Evolutionary conservation across 2,797 vertebrate species (phyloP).

Genomic region (Hemitrygon akajei): DNA sequence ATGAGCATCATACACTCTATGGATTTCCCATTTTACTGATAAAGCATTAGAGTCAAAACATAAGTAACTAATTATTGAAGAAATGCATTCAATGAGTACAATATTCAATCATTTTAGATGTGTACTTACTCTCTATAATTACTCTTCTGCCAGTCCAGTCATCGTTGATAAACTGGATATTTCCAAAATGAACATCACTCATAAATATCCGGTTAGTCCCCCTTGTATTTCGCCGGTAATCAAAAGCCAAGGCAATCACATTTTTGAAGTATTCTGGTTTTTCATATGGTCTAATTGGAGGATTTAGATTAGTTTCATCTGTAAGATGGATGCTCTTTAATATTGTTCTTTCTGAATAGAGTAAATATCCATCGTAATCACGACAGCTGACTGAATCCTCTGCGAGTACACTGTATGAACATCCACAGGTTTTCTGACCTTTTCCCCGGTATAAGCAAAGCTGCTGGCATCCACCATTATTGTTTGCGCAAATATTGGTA

Average conservation of each 20-base stretch:
- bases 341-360: constrained; percentile 91
- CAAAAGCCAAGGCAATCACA: constrained; percentile 82
- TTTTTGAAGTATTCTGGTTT: constrained; percentile 89
- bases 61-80: not conserved
- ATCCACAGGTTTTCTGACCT: constrained; percentile 73
- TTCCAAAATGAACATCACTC: constrained; percentile 91
- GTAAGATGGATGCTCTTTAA: constrained; percentile 94
- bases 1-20: not conserved
- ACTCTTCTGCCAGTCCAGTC: constrained; percentile 83
- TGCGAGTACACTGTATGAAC: constrained; percentile 85
- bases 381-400: constrained; percentile 79
- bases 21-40: constrained; percentile 11
- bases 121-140: constrained; percentile 84
- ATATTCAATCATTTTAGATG: constrained; percentile 28
- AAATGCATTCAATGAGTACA: not conserved
- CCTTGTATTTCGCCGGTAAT: constrained; percentile 72
- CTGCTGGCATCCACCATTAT: constrained; percentile 89
- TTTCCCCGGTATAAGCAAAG: constrained; percentile 88
- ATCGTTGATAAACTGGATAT: constrained; percentile 92
- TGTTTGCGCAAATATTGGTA: constrained; percentile 82
- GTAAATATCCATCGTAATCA: constrained; percentile 87
- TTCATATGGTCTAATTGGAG: constrained; percentile 84
- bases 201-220: constrained; percentile 91
- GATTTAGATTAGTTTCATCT: constrained; percentile 91
- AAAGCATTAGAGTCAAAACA: not conserved